A percentile compares a stretch with the other conserved stretches of the same genome.
Evolutionary conservation across 2,888 invertebrate species (phyloP).

Genomic region (Meiosimyza decipiens): DNA sequence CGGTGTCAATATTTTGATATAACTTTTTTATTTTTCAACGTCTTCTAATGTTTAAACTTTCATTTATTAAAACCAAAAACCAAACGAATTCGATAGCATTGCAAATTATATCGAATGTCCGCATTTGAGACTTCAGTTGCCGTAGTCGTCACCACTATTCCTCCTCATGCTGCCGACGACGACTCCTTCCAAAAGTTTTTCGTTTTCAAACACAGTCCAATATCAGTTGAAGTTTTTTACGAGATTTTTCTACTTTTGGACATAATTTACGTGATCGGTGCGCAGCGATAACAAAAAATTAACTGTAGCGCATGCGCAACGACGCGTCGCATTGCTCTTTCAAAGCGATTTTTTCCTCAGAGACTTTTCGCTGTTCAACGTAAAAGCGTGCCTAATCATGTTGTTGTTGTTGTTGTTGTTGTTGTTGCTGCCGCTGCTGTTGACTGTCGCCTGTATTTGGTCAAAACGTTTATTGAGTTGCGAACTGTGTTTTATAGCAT

Average conservation of each 20-base stretch:
- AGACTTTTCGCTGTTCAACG: not conserved
- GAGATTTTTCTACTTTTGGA: slow-evolving; percentile 19
- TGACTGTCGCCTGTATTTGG: slow-evolving; percentile 13
- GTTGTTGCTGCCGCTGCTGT: slow-evolving; percentile 38
- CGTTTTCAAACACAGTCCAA: not conserved
- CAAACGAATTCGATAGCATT: too few species aligned
- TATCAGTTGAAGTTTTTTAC: not conserved
- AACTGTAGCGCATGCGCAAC: slow-evolving; percentile 17
- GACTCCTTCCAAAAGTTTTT: too few species aligned
- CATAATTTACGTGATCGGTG: slow-evolving; percentile 23
- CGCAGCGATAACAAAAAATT: slow-evolving; percentile 18
- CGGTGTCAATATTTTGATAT: too few species aligned
- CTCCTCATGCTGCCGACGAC: not conserved
- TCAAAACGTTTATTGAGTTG: slow-evolving; percentile 12
- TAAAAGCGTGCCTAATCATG: slow-evolving; percentile 27
- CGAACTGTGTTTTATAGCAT: not conserved
- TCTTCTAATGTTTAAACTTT: too few species aligned
- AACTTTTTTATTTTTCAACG: too few species aligned
- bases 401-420: slow-evolving; percentile 31
- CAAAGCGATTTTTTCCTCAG: not conserved
- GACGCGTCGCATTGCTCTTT: not conserved
- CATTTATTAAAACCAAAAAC: too few species aligned
- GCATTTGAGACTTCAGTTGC: not conserved
- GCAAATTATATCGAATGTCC: slow-evolving; percentile 2
- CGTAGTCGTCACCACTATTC: not conserved